Evolutionary conservation across 1,140 invertebrate genomes (phyloP), one percentile per base, ranked within the genome.

Genomic region (Platyscapa corneri): DNA sequence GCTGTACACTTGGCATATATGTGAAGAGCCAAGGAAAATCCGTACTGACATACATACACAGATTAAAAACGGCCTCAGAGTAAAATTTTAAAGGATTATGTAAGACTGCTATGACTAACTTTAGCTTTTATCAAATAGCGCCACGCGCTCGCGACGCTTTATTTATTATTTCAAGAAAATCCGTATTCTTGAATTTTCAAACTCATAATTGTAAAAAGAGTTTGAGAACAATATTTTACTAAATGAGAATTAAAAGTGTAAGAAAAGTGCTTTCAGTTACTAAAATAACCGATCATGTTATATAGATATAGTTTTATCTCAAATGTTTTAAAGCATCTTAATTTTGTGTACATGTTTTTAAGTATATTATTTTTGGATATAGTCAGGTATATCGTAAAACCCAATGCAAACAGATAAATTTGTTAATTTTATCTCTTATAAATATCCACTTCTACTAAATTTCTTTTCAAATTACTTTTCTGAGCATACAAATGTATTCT

Each of bases 21-120:
- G 67, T 18, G 30, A 42, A 80, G 16, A 80, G 39, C 39, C 78
- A 65, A 80, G 27, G 60, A 72, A 82, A 49, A 82, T 82, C 3
- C 67, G 30, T 46, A n/a, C 34, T 14, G 20, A 65, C n/a, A 81
- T 46, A 81, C n/a, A 30, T 49, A 81, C 27, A 81, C 27, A 46
- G 0, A 80, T 42, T n/a, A 67, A 72, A 37, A 37, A 53, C 32
- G 42, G 75, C 74, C 30, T 77, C 74, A 77, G 23, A 84, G 30
- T 79, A 79, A 76, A 84, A 56, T 79, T 79, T 56, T 49, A 78
- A 84, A 23, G 34, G 77, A 80, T 85, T 85, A 85, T 80, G 83
- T 80, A 85, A 85, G 83, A 80, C 77, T 80, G 77, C 53, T 80
- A 46, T 80, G 64, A 72, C 27, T 74, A 42, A 74, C 7, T 23